Base-by-base conservation (phyloP, 2,113 vertebrate genomes). In the Suncus etruscus region DNA sequence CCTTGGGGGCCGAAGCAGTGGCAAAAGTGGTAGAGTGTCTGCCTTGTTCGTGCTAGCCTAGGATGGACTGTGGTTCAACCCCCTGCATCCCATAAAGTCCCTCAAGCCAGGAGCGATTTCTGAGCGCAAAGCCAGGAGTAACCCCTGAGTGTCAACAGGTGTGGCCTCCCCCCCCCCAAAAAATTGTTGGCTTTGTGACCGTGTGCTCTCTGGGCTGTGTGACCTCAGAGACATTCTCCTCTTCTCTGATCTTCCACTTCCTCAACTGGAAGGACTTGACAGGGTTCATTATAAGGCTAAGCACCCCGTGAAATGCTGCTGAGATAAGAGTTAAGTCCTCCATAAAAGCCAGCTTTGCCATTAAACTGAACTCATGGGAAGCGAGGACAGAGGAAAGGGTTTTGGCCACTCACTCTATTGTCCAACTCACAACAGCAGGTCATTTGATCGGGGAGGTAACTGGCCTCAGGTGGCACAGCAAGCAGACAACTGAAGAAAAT, bases 391-490 rank as follows among this genome's bases (percentile, higher is more conserved):
- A 91, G 18, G 54, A 54, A 89, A 77, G 16, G 68, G 31, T 45
- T 84, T 83, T 24, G 4, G 82, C 47, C n/a, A 45, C 16, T 10
- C 39, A 2, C 32, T 81, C 32, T 11, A 24, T 78, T 47, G 65
- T 32, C 77, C 77, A 14, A 12, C n/a, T 48, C 63, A 16, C 8
- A 16, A 27, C 87, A 88, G 72, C 86, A 90, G 76, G 78, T 29
- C 61, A 90, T 83, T 93, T 94, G 73, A 66, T 6, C 87, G 87
- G 76, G 32, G 68, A 86, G 81, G 73, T 92, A 77, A 91, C 69
- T 2, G 54, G 95, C 54, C 50, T 25, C 76, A 54, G 82, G 51
- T 76, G 32, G 82, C 91, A 91, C 69, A 84, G 72, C 32, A 32
- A 78, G 18, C 16, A 54, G 86, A 29, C 39, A 27, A 70, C 29